Conservation (phyloP, 1,140 invertebrate species). For the Calosoma granatense region DNA sequence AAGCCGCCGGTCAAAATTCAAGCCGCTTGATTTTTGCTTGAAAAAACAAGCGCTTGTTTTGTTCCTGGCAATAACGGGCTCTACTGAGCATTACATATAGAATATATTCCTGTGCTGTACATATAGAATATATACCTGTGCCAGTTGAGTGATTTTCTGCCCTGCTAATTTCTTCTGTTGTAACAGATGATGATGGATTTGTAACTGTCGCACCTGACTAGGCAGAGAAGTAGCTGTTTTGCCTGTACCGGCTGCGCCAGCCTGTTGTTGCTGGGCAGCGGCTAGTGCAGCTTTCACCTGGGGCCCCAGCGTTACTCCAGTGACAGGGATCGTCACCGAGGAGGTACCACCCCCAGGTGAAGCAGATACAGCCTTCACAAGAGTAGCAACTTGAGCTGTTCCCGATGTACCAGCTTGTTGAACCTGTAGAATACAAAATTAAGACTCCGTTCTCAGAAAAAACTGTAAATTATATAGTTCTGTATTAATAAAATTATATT, state of each 20-base stretch:
- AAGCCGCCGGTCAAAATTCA: too few species aligned
- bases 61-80: too few species aligned
- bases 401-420: conserved; percentile 36
- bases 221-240: conserved; percentile 47
- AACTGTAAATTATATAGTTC: too few species aligned
- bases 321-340: conserved; percentile 38
- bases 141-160: conserved; percentile 49
- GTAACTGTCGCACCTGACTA: conserved; percentile 55
- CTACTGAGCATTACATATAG: not conserved
- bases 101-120: not conserved
- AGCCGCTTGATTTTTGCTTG: too few species aligned
- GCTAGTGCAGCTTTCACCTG: conserved; percentile 32
- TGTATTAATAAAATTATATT: too few species aligned
- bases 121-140: conserved; percentile 33
- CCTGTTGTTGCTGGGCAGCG: conserved; percentile 25
- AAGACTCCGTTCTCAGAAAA: too few species aligned
- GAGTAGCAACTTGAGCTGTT: conserved; percentile 38
- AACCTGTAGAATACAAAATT: too few species aligned
- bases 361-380: conserved; percentile 48
- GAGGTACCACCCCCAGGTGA: conserved; percentile 35
- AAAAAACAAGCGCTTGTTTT: too few species aligned
- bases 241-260: conserved; percentile 28
- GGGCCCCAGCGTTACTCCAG: conserved; percentile 35
- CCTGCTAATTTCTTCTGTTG: conserved; percentile 48
- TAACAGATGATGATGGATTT: conserved; percentile 56